These are phyloP conservation scores for Nyctereutes procyonoides DNA, from an alignment of 2,113 vertebrate genomes.

Conservation along the genomic window DNA sequence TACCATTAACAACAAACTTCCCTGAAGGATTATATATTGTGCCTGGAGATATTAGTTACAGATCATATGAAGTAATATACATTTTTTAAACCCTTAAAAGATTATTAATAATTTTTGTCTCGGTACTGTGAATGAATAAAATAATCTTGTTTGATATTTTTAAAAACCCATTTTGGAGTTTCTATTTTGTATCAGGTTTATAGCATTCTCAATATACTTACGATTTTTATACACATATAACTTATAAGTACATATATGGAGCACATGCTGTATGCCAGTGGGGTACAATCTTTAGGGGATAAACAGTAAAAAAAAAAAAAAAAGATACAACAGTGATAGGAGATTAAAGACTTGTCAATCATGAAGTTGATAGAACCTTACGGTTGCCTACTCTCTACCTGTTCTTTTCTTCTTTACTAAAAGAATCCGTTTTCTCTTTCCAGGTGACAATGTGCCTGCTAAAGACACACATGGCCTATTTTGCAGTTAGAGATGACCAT, in stretches of 20 bases:
- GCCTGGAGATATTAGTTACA: not conserved
- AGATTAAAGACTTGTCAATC: no score
- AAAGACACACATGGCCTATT: not conserved
- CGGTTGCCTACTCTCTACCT: not conserved
- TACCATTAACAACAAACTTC: not conserved
- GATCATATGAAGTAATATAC: not conserved
- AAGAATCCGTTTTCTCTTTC: not conserved
- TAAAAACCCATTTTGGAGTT: not conserved
- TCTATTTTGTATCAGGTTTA: not conserved
- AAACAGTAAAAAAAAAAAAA: not conserved
- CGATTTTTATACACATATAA: not conserved
- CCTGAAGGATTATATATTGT: not conserved
- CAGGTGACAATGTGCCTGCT: not conserved
- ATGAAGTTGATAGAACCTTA: accelerated
- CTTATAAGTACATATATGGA: not conserved
- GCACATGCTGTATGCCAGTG: not conserved
- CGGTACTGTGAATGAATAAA: not conserved
- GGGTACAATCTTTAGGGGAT: not conserved
- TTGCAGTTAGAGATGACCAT: not conserved
- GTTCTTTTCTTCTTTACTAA: not conserved
- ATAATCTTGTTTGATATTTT: not conserved
- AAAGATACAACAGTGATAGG: not conserved
- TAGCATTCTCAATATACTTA: not conserved
- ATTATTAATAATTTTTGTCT: not conserved
- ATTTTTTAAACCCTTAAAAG: not conserved